These are phyloP conservation scores for Mythimna lalbum DNA, from an alignment of 2,888 invertebrate species.

Conservation along the genomic window DNA sequence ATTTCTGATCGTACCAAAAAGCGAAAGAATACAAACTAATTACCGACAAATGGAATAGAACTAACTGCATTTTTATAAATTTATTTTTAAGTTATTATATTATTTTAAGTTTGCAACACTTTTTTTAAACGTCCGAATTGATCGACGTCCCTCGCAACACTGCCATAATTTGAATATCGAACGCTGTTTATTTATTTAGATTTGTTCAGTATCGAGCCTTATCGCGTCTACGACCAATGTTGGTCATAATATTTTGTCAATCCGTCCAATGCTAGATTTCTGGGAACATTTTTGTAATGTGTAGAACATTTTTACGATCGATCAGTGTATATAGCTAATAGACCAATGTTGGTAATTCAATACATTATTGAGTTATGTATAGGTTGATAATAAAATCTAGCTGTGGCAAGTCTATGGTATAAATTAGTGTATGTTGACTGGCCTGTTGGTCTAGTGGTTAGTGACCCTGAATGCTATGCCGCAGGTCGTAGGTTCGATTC, in stretches of 20 bases:
- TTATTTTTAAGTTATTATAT: slow-evolving; percentile 3
- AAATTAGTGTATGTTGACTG: no score
- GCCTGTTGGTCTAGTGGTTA: no score
- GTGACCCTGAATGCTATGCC: no score
- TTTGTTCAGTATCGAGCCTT: slow-evolving; percentile 21
- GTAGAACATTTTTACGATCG: not conserved
- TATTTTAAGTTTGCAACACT: slow-evolving; percentile 17
- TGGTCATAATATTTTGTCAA: not conserved
- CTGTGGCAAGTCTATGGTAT: no score
- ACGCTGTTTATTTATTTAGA: slow-evolving; percentile 39
- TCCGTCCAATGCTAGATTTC: slow-evolving; percentile 2
- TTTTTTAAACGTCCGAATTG: slow-evolving; percentile 40
- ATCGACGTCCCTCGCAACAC: slow-evolving; percentile 39
- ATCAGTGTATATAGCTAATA: not conserved
- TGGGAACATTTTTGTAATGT: not conserved
- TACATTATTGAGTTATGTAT: not conserved
- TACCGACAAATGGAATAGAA: slow-evolving; percentile 75
- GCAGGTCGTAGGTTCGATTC: no score
- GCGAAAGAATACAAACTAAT: slow-evolving; percentile 72
- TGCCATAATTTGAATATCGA: slow-evolving; percentile 32
- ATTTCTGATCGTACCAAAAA: slow-evolving; percentile 80
- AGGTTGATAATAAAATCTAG: slow-evolving; percentile 9
- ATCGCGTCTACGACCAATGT: slow-evolving; percentile 22
- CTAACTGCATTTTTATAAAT: slow-evolving; percentile 53
- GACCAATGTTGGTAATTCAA: slow-evolving; percentile 3